phyloP scores from a whole-genome alignment of 1,140 invertebrate species.

The Drosophila persimilis region DNA sequence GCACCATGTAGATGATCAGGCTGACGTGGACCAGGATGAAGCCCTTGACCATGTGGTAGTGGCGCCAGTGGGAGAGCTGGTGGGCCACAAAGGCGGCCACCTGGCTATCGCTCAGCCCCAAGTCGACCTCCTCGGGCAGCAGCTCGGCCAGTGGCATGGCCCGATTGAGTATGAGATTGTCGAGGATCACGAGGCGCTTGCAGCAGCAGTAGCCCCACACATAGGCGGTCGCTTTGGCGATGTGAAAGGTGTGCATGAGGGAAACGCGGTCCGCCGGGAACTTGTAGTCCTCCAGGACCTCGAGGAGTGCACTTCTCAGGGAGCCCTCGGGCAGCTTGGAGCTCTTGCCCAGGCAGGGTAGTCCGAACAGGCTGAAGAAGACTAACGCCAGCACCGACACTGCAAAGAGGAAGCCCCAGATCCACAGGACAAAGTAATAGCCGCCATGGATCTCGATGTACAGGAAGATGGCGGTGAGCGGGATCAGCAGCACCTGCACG shows the following conservation, averaged over 20 bases:
- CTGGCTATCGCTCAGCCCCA: conserved; percentile 22
- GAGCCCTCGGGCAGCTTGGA: background rate
- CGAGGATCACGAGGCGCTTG: conserved; percentile 41
- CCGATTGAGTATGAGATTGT: conserved; percentile 33
- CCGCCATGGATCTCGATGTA: conserved; percentile 7
- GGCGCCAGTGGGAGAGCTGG: conserved; percentile 45
- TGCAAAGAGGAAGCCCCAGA: conserved; percentile 26
- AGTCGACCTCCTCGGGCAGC: conserved; percentile 20
- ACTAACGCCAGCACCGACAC: background rate
- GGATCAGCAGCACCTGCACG: conserved; percentile 43
- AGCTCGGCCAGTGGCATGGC: conserved; percentile 10
- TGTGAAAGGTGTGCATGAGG: conserved; percentile 23
- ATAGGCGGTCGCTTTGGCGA: conserved; percentile 11
- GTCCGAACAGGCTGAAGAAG: conserved; percentile 4
- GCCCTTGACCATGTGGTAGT: background rate
- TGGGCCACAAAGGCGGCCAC: conserved; percentile 52
- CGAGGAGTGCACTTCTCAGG: background rate
- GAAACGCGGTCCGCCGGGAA: conserved; percentile 20
- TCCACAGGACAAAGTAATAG: conserved; percentile 12
- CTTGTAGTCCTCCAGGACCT: background rate
- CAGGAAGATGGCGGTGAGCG: conserved; percentile 42
- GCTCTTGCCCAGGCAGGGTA: conserved; percentile 37
- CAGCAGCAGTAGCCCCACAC: conserved; percentile 28
- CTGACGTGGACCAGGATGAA: conserved; percentile 11
- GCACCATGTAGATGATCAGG: conserved; percentile 40